Conservation (phyloP, 2,797 vertebrate genomes). For the Pygocentrus nattereri region DNA sequence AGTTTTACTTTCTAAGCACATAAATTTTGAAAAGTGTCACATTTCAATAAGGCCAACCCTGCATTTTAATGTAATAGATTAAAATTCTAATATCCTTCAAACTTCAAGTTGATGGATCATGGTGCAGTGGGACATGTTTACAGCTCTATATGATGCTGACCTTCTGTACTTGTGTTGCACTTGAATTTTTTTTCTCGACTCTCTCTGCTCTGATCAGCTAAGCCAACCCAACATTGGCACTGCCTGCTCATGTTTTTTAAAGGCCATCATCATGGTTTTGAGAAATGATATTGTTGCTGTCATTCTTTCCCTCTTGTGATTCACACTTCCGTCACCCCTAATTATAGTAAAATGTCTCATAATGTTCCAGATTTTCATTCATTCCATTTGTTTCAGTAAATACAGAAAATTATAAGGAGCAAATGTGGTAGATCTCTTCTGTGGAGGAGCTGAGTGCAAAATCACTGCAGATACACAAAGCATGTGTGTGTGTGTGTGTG, state of each 20-base stretch:
- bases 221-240: neutral
- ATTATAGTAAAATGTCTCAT: neutral
- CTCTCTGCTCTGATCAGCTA: neutral
- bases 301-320: neutral
- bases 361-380: neutral
- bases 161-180: neutral
- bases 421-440: neutral
- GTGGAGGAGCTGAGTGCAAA: neutral
- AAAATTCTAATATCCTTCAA: too few species aligned
- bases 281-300: neutral
- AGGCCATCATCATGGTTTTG: neutral
- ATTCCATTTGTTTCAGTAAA: neutral
- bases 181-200: neutral
- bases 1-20: too few species aligned
- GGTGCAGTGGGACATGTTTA: neutral
- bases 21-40: too few species aligned
- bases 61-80: too few species aligned
- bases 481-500: conserved; percentile 4
- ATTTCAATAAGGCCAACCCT: too few species aligned
- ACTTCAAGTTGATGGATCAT: too few species aligned
- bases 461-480: conserved; percentile 40
- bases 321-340: neutral
- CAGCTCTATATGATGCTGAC: too few species aligned
- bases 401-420: neutral
- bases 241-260: neutral